phyloP scores from a whole-genome alignment of 2,113 vertebrate species.

The Carassius carassius region DNA sequence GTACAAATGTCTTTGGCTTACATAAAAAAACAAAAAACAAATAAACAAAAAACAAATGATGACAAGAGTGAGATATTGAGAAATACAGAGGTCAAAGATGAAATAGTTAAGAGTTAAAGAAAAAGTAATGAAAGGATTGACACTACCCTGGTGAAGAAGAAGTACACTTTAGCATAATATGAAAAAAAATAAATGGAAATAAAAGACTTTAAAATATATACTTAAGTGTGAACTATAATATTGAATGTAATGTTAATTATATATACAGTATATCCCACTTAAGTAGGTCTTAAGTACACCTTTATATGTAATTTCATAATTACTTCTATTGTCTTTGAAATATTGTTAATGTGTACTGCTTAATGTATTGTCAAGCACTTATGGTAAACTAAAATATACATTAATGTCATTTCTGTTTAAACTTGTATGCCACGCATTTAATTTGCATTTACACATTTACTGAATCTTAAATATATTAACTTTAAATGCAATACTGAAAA shows the following conservation, averaged over 20 bases:
- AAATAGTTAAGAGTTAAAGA: slow-evolving; percentile 5
- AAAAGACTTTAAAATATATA: neutral
- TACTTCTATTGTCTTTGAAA: too few relatives aligned
- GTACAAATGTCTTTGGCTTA: neutral
- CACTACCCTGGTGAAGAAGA: neutral
- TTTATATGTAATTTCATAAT: too few relatives aligned
- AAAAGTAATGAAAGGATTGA: slow-evolving; percentile 41
- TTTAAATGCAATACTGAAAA: neutral
- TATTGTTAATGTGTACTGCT: too few relatives aligned
- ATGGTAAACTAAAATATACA: neutral
- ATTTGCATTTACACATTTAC: neutral
- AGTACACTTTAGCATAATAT: neutral
- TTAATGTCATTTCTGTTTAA: neutral
- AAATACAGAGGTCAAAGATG: slow-evolving; percentile 10
- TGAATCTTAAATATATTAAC: neutral
- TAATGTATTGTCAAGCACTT: too few relatives aligned
- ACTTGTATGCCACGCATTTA: neutral
- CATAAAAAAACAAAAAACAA: too few relatives aligned
- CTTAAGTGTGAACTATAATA: too few relatives aligned
- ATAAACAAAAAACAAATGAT: too few relatives aligned
- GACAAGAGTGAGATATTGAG: neutral
- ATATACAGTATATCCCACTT: too few relatives aligned
- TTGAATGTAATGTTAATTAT: too few relatives aligned
- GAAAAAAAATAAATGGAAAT: neutral
- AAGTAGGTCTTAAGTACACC: too few relatives aligned